Conservation (phyloP, 2,797 vertebrate species). For the Heliangelus exortis region DNA sequence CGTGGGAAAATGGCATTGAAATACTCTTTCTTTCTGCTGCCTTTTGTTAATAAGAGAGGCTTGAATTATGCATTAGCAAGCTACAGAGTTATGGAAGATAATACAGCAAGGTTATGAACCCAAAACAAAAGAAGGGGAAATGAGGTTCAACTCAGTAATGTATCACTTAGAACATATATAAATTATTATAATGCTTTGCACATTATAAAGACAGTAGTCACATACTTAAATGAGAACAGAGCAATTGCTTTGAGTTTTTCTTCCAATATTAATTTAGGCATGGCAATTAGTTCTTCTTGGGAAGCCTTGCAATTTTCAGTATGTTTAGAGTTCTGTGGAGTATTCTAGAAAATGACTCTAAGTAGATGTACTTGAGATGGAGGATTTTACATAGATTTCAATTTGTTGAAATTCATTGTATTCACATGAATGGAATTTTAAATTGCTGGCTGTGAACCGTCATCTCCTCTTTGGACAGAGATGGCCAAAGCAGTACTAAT, state of each 20-base stretch:
- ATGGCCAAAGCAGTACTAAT: slow-evolving; percentile 2
- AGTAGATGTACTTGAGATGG: slow-evolving; percentile 3
- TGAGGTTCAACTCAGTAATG: slow-evolving; percentile 58
- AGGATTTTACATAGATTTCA: slow-evolving; percentile 12
- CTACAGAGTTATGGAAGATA: slow-evolving; percentile 69
- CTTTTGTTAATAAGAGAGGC: slow-evolving; percentile 65
- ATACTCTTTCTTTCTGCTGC: not conserved
- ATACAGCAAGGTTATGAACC: slow-evolving; percentile 70
- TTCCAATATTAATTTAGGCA: slow-evolving; percentile 53
- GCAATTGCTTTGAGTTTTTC: slow-evolving; percentile 21
- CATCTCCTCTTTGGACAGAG: slow-evolving; percentile 11
- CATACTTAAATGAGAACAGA: slow-evolving; percentile 55
- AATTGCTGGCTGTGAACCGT: slow-evolving; percentile 1
- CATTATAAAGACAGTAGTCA: slow-evolving; percentile 48
- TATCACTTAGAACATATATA: slow-evolving; percentile 56
- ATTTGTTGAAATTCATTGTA: too few species aligned
- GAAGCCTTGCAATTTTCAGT: slow-evolving; percentile 20
- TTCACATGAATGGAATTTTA: slow-evolving; percentile 31
- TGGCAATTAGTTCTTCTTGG: slow-evolving; percentile 65
- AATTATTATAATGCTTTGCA: slow-evolving; percentile 42
- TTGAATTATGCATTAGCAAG: slow-evolving; percentile 73
- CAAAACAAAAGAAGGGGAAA: slow-evolving; percentile 67
- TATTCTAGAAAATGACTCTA: slow-evolving; percentile 15
- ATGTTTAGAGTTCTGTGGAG: slow-evolving; percentile 37
- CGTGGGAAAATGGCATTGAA: slow-evolving; percentile 12